Evolutionary conservation across 2,797 vertebrate species (phyloP).

Genomic region (Bufotes viridis): DNA sequence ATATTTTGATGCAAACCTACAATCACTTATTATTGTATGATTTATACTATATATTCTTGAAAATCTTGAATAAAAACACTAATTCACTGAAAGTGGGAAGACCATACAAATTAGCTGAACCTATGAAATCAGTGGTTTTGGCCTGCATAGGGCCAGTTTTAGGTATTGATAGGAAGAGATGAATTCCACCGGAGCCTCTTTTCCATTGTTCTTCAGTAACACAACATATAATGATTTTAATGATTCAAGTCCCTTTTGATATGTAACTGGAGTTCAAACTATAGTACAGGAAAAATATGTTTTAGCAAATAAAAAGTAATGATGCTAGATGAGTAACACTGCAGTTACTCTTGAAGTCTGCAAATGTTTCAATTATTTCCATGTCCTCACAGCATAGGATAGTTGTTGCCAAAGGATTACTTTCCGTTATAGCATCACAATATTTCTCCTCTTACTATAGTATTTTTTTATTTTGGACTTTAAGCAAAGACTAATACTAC

Average conservation of each 20-base stretch:
- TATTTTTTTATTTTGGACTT: not conserved
- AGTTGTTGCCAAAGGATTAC: not conserved
- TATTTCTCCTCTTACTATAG: not conserved
- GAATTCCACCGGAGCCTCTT: not conserved
- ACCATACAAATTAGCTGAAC: too few relatives aligned
- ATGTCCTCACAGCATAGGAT: not conserved
- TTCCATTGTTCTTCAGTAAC: not conserved
- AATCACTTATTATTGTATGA: too few relatives aligned
- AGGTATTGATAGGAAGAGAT: too few relatives aligned
- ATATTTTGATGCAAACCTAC: too few relatives aligned
- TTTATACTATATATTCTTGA: too few relatives aligned
- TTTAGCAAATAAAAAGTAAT: not conserved
- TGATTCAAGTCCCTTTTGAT: not conserved
- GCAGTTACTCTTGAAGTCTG: not conserved
- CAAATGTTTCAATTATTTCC: not conserved
- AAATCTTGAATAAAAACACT: too few relatives aligned
- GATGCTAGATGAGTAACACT: not conserved
- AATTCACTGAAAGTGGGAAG: too few relatives aligned
- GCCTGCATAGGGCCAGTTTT: too few relatives aligned
- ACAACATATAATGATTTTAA: not conserved
- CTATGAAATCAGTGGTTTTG: too few relatives aligned
- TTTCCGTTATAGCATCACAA: not conserved
- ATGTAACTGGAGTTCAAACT: not conserved
- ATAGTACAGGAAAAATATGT: not conserved
- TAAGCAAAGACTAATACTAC: slow-evolving; percentile 3